phyloP scores from a whole-genome alignment of 2,888 invertebrate species.

The Cryptus armator region DNA sequence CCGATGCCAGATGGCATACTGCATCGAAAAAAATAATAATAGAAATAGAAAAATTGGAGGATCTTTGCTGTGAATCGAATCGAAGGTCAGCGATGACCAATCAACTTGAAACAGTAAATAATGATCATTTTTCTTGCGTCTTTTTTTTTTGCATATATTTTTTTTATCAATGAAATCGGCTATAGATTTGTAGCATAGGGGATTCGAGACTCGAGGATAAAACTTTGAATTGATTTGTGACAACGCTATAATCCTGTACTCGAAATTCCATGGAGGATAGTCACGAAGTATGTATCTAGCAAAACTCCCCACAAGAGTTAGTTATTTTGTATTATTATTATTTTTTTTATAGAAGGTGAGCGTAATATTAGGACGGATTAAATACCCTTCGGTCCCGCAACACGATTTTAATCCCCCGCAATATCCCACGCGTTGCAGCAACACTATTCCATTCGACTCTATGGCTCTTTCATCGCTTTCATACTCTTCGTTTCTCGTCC shows the following conservation, averaged over 20 bases:
- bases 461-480: slow-evolving; percentile 48
- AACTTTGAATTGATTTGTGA: slow-evolving; percentile 50
- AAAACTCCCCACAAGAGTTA: slow-evolving; percentile 49
- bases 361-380: slow-evolving; percentile 60
- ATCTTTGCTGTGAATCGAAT: slow-evolving; percentile 1
- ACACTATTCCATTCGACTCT: slow-evolving; percentile 33
- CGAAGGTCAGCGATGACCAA: not conserved
- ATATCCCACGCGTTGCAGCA: slow-evolving; percentile 61
- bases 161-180: not conserved
- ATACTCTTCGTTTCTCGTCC: slow-evolving; percentile 48
- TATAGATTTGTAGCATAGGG: slow-evolving; percentile 16
- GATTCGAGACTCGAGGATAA: slow-evolving; percentile 43
- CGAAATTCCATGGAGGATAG: slow-evolving; percentile 48
- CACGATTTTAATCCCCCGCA: slow-evolving; percentile 67
- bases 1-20: slow-evolving; percentile 52
- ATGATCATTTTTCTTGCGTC: not conserved
- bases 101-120: slow-evolving; percentile 5
- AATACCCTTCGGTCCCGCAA: slow-evolving; percentile 61
- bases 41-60: slow-evolving; percentile 4
- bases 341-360: slow-evolving; percentile 28
- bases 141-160: slow-evolving; percentile 7
- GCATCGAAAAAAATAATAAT: slow-evolving; percentile 10
- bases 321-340: slow-evolving; percentile 34
- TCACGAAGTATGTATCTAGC: slow-evolving; percentile 21
- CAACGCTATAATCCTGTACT: slow-evolving; percentile 51